Evolutionary conservation across 1,140 invertebrate species (phyloP), one percentile per base, ranked within the genome.

Genomic region (Pseudomyrmex concolor): DNA sequence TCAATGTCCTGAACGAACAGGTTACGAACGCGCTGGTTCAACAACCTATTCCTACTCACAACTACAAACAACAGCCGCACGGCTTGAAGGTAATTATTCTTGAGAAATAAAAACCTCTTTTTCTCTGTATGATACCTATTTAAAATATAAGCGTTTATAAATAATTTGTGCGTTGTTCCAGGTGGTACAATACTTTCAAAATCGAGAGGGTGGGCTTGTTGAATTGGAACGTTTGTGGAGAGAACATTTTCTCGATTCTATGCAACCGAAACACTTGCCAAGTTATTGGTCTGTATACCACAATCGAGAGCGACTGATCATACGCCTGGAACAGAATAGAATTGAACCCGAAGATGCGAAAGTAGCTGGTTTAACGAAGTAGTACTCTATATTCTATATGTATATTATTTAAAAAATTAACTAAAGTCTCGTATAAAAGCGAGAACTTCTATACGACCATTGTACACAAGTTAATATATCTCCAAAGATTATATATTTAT

Each of bases 261-360:
- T 98, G 97, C 92, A 96, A 48, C 97, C 97, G 0, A 91, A 95
- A 55, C 96, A 94, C 92, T 94, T 98, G 89, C 97, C 97, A 0
- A 91, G 95, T 5, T 92, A 97, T 60, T 98, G 97, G 97, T 97
- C 97, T 67, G 92, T 97, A 17, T 95, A 95, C 84, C 97, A 97
- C 87, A 97, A 96, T 88, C 95, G 95, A 67, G 94, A 96, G 66
- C 93, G 93, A 22, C 84, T 93, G 54, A 86, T 78, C n/a, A 92
- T 94, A 84, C 92, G 92, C 59, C 89, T 92, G 63, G 88, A 68
- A 25, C 91, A 94, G 83, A 94, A 92, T 68, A 88, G 92, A 89
- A 94, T 94, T 45, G 87, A 93, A 71, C 90, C 92, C 19, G 84
- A 91, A 67, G 94, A 94, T 83, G 93, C 92, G 2, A 91, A 88